A percentile compares a stretch with the other conserved stretches of the same genome.
These are phyloP conservation scores for Ophiodon elongatus DNA, from an alignment of 2,113 vertebrate species.

Conservation along the genomic window DNA sequence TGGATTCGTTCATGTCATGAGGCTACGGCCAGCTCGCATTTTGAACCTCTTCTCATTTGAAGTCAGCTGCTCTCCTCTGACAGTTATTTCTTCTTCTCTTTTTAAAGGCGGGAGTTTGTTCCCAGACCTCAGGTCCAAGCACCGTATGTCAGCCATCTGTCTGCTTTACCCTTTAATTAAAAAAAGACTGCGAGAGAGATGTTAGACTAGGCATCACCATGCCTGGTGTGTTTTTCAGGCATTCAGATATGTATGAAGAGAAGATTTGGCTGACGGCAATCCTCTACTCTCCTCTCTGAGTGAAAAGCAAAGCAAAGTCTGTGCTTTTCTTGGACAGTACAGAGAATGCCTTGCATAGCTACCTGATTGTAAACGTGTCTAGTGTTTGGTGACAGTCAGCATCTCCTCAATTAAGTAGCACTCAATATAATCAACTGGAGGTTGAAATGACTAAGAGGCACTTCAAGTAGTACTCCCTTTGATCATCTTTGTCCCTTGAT, in stretches of 20 bases:
- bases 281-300: background rate
- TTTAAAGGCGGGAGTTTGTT: constrained; percentile 47
- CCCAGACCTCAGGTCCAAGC: constrained; percentile 41
- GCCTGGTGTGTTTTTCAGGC: constrained; percentile 17
- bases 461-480: constrained; percentile 53
- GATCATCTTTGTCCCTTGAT: constrained; percentile 52
- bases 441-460: constrained; percentile 57
- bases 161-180: constrained; percentile 56
- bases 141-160: constrained; percentile 52
- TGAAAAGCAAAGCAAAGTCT: constrained; percentile 21
- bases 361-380: constrained; percentile 37
- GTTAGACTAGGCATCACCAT: constrained; percentile 13
- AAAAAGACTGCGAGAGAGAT: constrained; percentile 21
- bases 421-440: constrained; percentile 62
- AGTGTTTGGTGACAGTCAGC: constrained; percentile 56
- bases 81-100: constrained; percentile 52
- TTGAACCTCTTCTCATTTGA: constrained; percentile 67
- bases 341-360: background rate
- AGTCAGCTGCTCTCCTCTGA: constrained; percentile 55
- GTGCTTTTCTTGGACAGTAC: constrained; percentile 25
- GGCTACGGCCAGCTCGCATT: constrained; percentile 57
- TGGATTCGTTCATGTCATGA: constrained; percentile 64
- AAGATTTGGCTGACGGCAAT: constrained; percentile 33
- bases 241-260: constrained; percentile 18
- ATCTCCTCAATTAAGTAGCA: constrained; percentile 60